Evolutionary conservation across 2,888 invertebrate genomes (phyloP).

Genomic region (Agriopis aurantiaria): DNA sequence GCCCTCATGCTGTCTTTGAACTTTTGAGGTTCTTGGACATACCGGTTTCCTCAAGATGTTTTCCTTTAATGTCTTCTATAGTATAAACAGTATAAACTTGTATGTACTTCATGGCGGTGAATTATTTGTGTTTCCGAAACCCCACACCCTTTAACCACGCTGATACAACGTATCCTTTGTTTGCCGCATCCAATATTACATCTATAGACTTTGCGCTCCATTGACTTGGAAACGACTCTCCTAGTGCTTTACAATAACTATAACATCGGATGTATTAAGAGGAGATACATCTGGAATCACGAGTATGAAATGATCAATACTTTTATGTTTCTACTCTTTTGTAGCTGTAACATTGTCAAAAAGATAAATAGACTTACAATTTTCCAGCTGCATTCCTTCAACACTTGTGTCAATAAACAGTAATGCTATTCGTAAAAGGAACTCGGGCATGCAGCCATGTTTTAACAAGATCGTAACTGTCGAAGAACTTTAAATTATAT

Average conservation of each 20-base stretch:
- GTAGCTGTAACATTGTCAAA: slow-evolving; percentile 22
- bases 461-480: slow-evolving; percentile 32
- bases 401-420: slow-evolving; percentile 39
- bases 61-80: too few relatives aligned
- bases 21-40: too few relatives aligned
- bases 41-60: background rate
- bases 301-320: slow-evolving; percentile 18
- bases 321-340: slow-evolving; percentile 13
- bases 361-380: slow-evolving; percentile 31
- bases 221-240: slow-evolving; percentile 55
- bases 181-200: slow-evolving; percentile 49
- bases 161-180: slow-evolving; percentile 5
- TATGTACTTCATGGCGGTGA: background rate
- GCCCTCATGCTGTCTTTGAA: too few relatives aligned
- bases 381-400: slow-evolving; percentile 41
- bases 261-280: slow-evolving; percentile 7
- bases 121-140: background rate
- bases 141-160: slow-evolving; percentile 1
- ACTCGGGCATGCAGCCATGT: slow-evolving; percentile 16
- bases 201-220: slow-evolving; percentile 59
- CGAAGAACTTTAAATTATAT: slow-evolving; percentile 35
- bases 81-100: too few relatives aligned
- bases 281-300: background rate
- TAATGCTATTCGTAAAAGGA: slow-evolving; percentile 24
- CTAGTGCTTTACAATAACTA: slow-evolving; percentile 17